These are phyloP conservation scores for Tetropium fuscum DNA, from an alignment of 2,888 invertebrate genomes.

Conservation along the genomic window DNA sequence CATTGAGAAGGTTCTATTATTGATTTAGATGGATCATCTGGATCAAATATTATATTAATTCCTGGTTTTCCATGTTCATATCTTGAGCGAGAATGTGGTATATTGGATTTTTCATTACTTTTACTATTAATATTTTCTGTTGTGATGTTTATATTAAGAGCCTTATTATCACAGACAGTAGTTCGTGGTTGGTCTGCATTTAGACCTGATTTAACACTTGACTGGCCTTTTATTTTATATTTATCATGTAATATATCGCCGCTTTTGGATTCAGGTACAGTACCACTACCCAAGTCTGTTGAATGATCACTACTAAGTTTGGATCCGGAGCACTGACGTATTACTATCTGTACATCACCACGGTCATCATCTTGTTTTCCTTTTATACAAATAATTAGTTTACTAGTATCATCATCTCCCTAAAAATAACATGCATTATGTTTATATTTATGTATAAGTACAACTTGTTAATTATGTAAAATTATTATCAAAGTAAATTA, in stretches of 20 bases:
- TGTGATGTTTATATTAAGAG: no score
- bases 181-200: no score
- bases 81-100: no score
- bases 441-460: no score
- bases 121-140: neutral
- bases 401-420: conserved; percentile 41
- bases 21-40: conserved; percentile 10
- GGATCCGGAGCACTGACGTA: conserved; percentile 51
- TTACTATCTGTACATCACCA: conserved; percentile 49
- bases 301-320: neutral
- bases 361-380: conserved; percentile 45
- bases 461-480: no score
- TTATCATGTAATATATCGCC: no score
- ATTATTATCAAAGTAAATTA: no score
- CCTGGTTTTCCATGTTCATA: neutral
- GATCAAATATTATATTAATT: conserved; percentile 16
- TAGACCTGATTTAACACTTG: no score
- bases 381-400: conserved; percentile 51
- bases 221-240: no score
- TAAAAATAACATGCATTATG: no score
- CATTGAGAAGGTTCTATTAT: neutral
- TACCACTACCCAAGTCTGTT: neutral
- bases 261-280: neutral
- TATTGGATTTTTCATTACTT: no score
- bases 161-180: no score